phyloP scores from a whole-genome alignment of 2,113 vertebrate genomes.

The Tachysurus vachellii region DNA sequence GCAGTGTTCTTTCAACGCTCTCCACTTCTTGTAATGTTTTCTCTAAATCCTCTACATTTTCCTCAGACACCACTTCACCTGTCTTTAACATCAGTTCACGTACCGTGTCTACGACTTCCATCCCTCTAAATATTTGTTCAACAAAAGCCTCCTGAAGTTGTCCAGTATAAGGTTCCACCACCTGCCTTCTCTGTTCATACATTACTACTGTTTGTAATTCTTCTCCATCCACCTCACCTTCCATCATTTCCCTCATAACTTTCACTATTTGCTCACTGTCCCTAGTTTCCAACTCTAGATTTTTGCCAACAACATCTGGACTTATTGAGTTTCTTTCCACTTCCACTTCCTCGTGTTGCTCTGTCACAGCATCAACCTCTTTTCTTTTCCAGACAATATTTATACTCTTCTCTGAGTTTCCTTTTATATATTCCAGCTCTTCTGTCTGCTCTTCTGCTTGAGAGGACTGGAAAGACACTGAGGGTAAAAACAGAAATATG shows the following conservation, averaged over 20 bases:
- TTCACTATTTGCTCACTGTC: neutral
- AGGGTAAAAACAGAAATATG: constrained; percentile 5
- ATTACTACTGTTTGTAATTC: constrained; percentile 13
- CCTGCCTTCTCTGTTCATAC: constrained; percentile 32
- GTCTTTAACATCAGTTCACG: constrained; percentile 32
- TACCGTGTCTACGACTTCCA: constrained; percentile 40
- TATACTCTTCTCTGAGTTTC: neutral
- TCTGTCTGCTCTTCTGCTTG: constrained; percentile 25
- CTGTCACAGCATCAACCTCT: neutral
- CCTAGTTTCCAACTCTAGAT: neutral
- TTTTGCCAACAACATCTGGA: neutral
- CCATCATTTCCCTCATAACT: constrained; percentile 8
- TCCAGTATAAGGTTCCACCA: constrained; percentile 10
- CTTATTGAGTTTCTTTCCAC: neutral
- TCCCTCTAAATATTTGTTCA: constrained; percentile 45
- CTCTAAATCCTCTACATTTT: constrained; percentile 43
- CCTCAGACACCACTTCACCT: constrained; percentile 23
- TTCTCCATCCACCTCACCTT: constrained; percentile 1
- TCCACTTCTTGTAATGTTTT: constrained; percentile 43
- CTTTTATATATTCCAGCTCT: constrained; percentile 18
- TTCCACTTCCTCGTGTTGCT: constrained; percentile 9
- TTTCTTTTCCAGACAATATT: constrained; percentile 21
- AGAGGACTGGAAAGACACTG: neutral
- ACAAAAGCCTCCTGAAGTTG: constrained; percentile 47
- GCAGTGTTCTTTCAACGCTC: constrained; percentile 27